A percentile compares a stretch with the other conserved stretches of the same genome.
These are phyloP conservation scores for Nylanderia fulva DNA, from an alignment of 1,140 invertebrate species.

Conservation along the genomic window DNA sequence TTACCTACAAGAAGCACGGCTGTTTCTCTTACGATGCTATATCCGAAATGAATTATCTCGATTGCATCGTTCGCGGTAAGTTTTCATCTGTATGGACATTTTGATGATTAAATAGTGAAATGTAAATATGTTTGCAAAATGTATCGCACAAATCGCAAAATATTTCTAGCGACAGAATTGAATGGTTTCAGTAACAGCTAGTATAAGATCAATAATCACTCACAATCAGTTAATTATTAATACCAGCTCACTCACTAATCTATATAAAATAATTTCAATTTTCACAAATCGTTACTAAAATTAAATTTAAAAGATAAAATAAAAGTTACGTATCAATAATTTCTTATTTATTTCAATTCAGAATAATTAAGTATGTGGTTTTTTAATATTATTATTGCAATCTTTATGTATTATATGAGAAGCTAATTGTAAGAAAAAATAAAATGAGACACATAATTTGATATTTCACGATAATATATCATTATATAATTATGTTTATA, in stretches of 20 bases:
- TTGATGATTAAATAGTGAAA: not conserved
- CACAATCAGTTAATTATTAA: not conserved
- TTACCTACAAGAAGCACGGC: slow-evolving; percentile 59
- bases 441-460: no score
- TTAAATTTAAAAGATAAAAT: not conserved
- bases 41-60: slow-evolving; percentile 82
- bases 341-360: slow-evolving; percentile 20
- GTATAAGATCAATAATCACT: slow-evolving; percentile 4
- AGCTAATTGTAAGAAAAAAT: no score
- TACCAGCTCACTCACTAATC: no score
- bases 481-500: no score
- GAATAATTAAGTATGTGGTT: not conserved
- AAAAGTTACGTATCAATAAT: not conserved
- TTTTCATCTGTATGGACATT: not conserved
- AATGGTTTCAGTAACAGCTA: not conserved
- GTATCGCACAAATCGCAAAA: not conserved
- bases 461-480: no score
- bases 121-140: slow-evolving; percentile 10
- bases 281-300: not conserved
- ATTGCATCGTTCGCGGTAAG: slow-evolving; percentile 75
- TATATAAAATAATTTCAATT: not conserved
- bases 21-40: slow-evolving; percentile 81
- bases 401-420: no score
- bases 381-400: not conserved
- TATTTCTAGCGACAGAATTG: not conserved